Evolutionary conservation across 2,113 vertebrate species (phyloP).

Genomic region (Lagenorhynchus albirostris): DNA sequence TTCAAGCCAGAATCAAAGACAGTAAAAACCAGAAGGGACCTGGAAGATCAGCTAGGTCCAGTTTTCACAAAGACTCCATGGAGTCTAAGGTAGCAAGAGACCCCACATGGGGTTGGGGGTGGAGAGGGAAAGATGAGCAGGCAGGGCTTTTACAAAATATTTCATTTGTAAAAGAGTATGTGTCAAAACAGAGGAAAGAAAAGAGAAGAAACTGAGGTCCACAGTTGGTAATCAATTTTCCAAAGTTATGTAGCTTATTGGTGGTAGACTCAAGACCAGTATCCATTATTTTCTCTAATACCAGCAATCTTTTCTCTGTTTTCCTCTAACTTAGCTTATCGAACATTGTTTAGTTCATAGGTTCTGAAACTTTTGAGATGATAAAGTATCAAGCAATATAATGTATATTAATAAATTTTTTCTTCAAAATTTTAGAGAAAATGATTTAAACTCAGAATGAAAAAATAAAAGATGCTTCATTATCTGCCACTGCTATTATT

Average conservation of each 20-base stretch:
- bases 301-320: background rate
- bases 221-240: background rate
- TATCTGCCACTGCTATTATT: background rate
- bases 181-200: background rate
- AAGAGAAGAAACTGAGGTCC: background rate
- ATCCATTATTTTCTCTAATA: background rate
- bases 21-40: background rate
- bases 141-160: background rate
- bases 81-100: background rate
- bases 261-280: background rate
- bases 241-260: background rate
- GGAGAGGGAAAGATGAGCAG: background rate
- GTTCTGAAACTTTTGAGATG: background rate
- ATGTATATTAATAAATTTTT: background rate
- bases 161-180: background rate
- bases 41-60: background rate
- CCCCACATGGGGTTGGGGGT: no score
- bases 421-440: conserved; percentile 6
- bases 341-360: background rate
- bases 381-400: conserved; percentile 5
- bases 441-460: background rate
- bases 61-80: background rate
- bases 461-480: background rate
- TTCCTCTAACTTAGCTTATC: background rate
- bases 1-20: background rate